Percentiles rank a stretch among this genome's conserved stretches.
These are phyloP conservation scores for Poeciliopsis turrubarensis DNA, from an alignment of 2,113 vertebrate species.

Conservation along the genomic window DNA sequence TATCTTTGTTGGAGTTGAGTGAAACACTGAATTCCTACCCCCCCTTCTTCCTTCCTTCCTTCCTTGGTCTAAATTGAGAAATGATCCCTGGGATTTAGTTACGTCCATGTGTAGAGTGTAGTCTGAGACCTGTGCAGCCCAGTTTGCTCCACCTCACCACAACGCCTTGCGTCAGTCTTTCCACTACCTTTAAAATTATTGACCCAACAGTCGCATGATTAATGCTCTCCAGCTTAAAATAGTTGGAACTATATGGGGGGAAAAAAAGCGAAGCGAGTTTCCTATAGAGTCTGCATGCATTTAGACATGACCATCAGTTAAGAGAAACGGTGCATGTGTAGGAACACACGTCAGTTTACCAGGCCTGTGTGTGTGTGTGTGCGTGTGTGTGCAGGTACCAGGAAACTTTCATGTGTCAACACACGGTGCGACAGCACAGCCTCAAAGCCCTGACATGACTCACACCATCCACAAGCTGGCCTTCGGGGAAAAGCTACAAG, in stretches of 20 bases:
- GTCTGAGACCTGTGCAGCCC: constrained; percentile 9
- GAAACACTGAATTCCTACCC: constrained; percentile 10
- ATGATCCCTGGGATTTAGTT: constrained; percentile 31
- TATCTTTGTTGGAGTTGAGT: constrained; percentile 28
- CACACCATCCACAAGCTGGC: constrained; percentile 94
- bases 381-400: constrained; percentile 84
- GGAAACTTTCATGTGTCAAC: constrained; percentile 99
- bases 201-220: constrained; percentile 50
- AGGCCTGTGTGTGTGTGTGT: constrained; percentile 1
- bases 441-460: constrained; percentile 97
- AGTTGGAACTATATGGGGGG: constrained; percentile 23
- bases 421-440: constrained; percentile 97
- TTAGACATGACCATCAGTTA: constrained; percentile 34
- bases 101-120: constrained; percentile 17
- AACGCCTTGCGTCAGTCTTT: constrained; percentile 57
- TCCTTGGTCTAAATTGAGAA: constrained; percentile 48
- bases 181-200: constrained; percentile 63
- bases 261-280: constrained; percentile 13
- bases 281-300: constrained; percentile 4
- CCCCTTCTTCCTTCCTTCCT: not conserved
- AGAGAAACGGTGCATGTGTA: constrained; percentile 22
- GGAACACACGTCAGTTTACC: not conserved
- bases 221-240: constrained; percentile 25
- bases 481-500: constrained; percentile 94
- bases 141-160: constrained; percentile 17